Conservation (phyloP, 2,797 vertebrate species). For the Oryzias sinensis region DNA sequence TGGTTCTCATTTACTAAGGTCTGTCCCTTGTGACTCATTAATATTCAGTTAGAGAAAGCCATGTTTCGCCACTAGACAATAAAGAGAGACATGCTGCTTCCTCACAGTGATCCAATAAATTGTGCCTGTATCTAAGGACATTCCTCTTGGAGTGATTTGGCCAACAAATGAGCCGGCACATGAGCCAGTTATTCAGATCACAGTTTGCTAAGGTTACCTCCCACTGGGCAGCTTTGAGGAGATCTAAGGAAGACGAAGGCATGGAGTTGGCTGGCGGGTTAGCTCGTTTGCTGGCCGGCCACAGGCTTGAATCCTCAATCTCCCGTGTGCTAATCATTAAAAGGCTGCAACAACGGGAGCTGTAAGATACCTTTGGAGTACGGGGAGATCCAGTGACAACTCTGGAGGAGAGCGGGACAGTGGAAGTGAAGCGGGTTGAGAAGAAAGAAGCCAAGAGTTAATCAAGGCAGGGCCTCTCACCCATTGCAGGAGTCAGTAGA, state of each 20-base stretch:
- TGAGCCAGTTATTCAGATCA: slow-evolving; percentile 69
- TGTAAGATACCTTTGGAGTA: slow-evolving; percentile 53
- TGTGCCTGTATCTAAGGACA: slow-evolving; percentile 43
- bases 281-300: slow-evolving; percentile 33
- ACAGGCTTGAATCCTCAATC: slow-evolving; percentile 42
- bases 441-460: slow-evolving; percentile 26
- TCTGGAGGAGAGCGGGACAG: slow-evolving; percentile 53
- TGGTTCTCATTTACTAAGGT: slow-evolving; percentile 65
- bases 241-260: slow-evolving; percentile 63
- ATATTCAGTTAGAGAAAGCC: slow-evolving; percentile 47
- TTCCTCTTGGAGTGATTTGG: slow-evolving; percentile 62
- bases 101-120: slow-evolving; percentile 48
- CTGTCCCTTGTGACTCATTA: slow-evolving; percentile 72
- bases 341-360: slow-evolving; percentile 54
- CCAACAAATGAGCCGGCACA: slow-evolving; percentile 64
- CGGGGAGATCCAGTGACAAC: slow-evolving; percentile 27
- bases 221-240: slow-evolving; percentile 62
- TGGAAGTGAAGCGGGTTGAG: slow-evolving; percentile 51
- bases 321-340: slow-evolving; percentile 60
- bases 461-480: slow-evolving; percentile 69
- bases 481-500: slow-evolving; percentile 68
- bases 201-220: slow-evolving; percentile 70
- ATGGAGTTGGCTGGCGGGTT: slow-evolving; percentile 42
- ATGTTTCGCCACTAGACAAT: slow-evolving; percentile 61
- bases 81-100: slow-evolving; percentile 59